Base-by-base conservation (phyloP, 2,113 vertebrate genomes). In the Cyanoramphus novaezelandiae region DNA sequence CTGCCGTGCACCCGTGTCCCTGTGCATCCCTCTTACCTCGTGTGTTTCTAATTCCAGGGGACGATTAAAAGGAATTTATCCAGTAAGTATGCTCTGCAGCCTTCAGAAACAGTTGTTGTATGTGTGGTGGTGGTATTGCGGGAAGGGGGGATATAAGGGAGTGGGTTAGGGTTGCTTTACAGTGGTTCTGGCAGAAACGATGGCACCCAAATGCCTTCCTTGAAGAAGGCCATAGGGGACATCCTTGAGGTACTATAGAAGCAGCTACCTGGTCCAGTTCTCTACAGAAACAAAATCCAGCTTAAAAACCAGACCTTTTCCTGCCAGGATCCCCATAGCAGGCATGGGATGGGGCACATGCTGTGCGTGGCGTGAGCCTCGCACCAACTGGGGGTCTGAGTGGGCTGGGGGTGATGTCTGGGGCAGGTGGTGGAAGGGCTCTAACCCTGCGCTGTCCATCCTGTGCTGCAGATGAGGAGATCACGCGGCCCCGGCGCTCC, bases 11-110 rank as follows among this genome's bases (percentile, higher is more conserved):
- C 46, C 72, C 17, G 0, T 78, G 92, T 90, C 93, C 94, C 31
- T 2, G 1, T 53, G 19, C 97, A 27, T 76, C 78, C 93, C 67
- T 15, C 97, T 97, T 3, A 97, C 92, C 87, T 82, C 44, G 8
- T 97, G 79, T 98, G 92, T 97, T 98, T 97, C 97, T 97, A 94
- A 97, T 98, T 98, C 93, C 98, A 99, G 99, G 99, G 99, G 78
- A 98, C 95, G 94, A 99, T 99, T 88, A 99, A 99, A 98, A 99
- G 99, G 98, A 99, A 99, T 95, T 97, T 99, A 94, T 99, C 99
- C 96, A 99, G 99, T 99, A 98, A 99, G 99, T 99, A 98, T 97
- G 88, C 49, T 28, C 49, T 82, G 83, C 78, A 95, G 83, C 86
- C 94, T 88, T 28, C 18, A 17, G 65, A 68, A 57, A 1, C 9